Evolutionary conservation across 2,797 vertebrate genomes (phyloP), one percentile per base, ranked within the genome.

Genomic region (Lateolabrax maculatus): DNA sequence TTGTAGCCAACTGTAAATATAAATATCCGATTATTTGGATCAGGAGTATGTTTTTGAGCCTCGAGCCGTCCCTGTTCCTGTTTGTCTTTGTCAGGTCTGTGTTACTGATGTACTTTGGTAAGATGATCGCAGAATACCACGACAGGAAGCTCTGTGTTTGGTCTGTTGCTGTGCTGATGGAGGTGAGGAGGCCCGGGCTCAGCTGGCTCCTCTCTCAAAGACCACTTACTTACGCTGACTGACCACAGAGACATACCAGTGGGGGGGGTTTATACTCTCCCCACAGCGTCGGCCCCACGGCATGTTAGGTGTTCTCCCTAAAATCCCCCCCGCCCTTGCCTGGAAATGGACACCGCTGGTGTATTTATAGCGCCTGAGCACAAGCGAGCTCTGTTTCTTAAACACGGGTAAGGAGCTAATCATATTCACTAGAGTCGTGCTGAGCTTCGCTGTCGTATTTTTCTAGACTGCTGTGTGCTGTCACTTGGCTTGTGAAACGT

Each of bases 351-450:
- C 93, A 95, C 94, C 90, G 87, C 85, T 63, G 67, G 86, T 91
- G 79, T 96, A 96, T 96, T 95, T 95, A 94, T 96, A 96, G 94
- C 88, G 64, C 51, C 75, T 23, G 85, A 88, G 91, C 84, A 87
- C 84, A 86, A 88, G 84, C 71, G 2, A 81, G 75, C 83, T 86
- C 84, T 90, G 79, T 90, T 91, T 94, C 86, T 93, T 89, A 92
- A 94, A 90, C 86, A 55, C 74, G 56, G 78, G 72, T 71, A 69
- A 85, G 89, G 75, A 86, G 86, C 87, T 81, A 80, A 61, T 86
- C 72, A 13, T 55, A 72, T 76, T 84, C 56, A 46, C 71, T 71
- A 56, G 61, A 83, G 77, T 66, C 25, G 55, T 25, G 69, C 80
- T 70, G 84, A 75, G 81, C 58, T 77, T 62, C 1, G 64, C 84